Evolutionary conservation across 2,113 vertebrate species (phyloP), one percentile per base, ranked within the genome.

Genomic region (Crotalus horridus): DNA sequence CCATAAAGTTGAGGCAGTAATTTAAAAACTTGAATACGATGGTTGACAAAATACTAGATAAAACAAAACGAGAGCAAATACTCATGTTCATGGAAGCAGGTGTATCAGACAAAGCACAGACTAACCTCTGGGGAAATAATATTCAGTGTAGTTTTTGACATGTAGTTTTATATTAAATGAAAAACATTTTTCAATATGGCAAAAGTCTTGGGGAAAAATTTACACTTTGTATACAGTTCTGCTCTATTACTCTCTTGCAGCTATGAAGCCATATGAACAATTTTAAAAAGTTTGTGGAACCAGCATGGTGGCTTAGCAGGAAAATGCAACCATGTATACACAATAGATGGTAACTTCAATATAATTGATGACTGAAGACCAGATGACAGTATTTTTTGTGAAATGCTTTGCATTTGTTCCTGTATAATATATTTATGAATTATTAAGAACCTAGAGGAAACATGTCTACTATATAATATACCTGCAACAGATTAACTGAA

Each of bases 31-130:
- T 11, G 61, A 89, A 58, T 0, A 0, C 1, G 53, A 91, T 93
- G 61, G 87, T 89, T 92, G 39, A 89, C 53, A 43, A 53, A 55
- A 92, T 12, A n/a, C 0, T 13, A 24, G 85, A 90, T 0, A 92
- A 95, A 96, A 87, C 24, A 94, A 91, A 10, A 93, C 29, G 23
- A 21, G 46, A 88, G 88, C 51, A 9, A 91, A 90, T 48, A 59
- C 1, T 53, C 64, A 88, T 0, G 3, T 2, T 90, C 74, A 61
- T 92, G 93, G 88, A 64, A 88, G 61, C 88, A 23, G 86, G 53
- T 93, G 58, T 95, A 89, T 81, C 33, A 92, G 93, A 59, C 4
- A 89, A 89, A 93, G 69, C 1, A 33, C 39, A 88, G 29, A 64
- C 39, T 55, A 89, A 92, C 43, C 64, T 13, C 61, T 59, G 86